A percentile compares a stretch with the other conserved stretches of the same genome.
Evolutionary conservation across 1,140 invertebrate genomes (phyloP).

Genomic region (Drosophila bifasciata): DNA sequence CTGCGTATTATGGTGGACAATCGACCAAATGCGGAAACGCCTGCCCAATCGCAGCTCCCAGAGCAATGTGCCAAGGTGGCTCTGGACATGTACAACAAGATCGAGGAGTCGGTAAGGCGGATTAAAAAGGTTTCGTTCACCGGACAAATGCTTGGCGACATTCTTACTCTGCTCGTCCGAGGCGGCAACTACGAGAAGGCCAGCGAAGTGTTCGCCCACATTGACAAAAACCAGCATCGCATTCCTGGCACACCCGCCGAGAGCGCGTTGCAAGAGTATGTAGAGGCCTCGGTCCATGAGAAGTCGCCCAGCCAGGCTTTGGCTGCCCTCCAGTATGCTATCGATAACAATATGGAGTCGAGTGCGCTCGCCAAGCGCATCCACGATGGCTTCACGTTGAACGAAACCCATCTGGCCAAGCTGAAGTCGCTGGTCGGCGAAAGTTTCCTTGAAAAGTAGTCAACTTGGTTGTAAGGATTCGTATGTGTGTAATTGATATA

Average conservation of each 20-base stretch:
- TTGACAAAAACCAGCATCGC: constrained; percentile 85
- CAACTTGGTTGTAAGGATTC: constrained; percentile 8
- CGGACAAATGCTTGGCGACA: constrained; percentile 86
- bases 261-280: constrained; percentile 84
- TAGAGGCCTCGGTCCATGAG: constrained; percentile 84
- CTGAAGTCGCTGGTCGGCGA: constrained; percentile 85
- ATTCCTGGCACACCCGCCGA: constrained; percentile 86
- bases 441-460: constrained; percentile 70
- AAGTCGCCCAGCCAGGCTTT: constrained; percentile 85
- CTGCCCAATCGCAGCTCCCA: constrained; percentile 66
- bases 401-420: constrained; percentile 84
- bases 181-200: constrained; percentile 85
- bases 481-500: constrained; percentile 46
- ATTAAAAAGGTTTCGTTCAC: constrained; percentile 85
- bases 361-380: constrained; percentile 83
- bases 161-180: constrained; percentile 85
- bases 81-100: constrained; percentile 85
- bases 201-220: constrained; percentile 84
- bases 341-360: constrained; percentile 85
- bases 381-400: constrained; percentile 84
- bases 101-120: constrained; percentile 79
- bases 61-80: constrained; percentile 85
- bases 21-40: constrained; percentile 79
- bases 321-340: constrained; percentile 85
- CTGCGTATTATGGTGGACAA: constrained; percentile 87